Base-by-base conservation (phyloP, 2,113 vertebrate genomes). In the Siphamia tubifer region DNA sequence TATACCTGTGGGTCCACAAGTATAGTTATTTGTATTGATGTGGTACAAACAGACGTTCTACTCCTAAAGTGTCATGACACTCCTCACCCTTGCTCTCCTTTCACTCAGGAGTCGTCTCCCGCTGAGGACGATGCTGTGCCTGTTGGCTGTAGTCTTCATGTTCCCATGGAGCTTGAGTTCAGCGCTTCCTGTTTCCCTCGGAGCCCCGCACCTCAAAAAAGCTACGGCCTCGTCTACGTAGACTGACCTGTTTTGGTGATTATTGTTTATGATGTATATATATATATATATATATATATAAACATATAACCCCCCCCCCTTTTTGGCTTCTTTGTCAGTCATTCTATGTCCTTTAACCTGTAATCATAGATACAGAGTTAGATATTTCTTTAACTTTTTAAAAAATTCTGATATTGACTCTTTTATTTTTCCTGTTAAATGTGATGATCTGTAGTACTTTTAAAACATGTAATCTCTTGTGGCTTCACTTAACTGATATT, bases 121-220 rank as follows among this genome's bases (percentile, higher is more conserved):
- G 31, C 58, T 12, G 49, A 57, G 8, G 55, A 17, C 65, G 82
- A 72, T 0, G 39, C 68, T 19, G 61, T 64, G 64, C 42, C 87
- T 3, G 38, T 54, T 32, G 84, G 81, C 12, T 87, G 89, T 43
- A 88, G 68, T 67, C 89, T 91, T 54, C 87, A 91, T 4, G 84
- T 93, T 58, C 86, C 90, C 61, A 68, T 90, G 79, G 91, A 91
- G 56, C 63, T 89, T 2, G 89, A 90, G 69, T 80, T 86, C 6
- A 62, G 68, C 1, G 62, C 65, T 20, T 85, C 85, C 67, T 89
- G 88, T 72, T 90, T 84, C 67, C 77, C 85, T 43, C 53, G 71
- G 28, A 74, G 71, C 44, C 53, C 75, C 2, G n/a, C 40, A 1
- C 68, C 80, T n/a, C 60, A 69, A 36, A 81, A 75, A 67, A 74